Percentiles rank a stretch among this genome's conserved stretches.
Conservation (phyloP, 2,797 vertebrate species). For the Fundulus diaphanus region DNA sequence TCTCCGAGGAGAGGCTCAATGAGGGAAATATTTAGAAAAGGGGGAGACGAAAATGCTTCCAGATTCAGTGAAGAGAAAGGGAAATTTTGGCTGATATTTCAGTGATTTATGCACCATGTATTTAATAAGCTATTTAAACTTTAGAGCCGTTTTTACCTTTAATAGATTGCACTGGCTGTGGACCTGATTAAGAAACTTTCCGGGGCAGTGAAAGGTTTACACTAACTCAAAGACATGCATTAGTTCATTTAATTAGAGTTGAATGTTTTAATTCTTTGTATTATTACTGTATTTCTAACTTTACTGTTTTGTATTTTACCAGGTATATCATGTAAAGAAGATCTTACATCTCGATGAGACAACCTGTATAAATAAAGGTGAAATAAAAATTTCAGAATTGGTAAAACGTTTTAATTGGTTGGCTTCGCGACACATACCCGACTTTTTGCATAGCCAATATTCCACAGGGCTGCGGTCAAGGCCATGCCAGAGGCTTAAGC, state of each 20-base stretch:
- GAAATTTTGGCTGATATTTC: not conserved
- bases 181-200: not conserved
- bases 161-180: not conserved
- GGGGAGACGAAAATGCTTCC: not conserved
- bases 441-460: not conserved
- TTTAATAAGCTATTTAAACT: not conserved
- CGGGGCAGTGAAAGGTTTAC: not conserved
- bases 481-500: not conserved
- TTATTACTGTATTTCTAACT: too few species aligned
- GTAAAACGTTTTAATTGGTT: not conserved
- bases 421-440: not conserved
- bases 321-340: too few species aligned
- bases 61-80: conserved; percentile 9
- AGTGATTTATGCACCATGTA: not conserved
- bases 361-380: too few species aligned
- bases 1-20: conserved; percentile 52
- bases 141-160: not conserved
- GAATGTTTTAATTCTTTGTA: too few species aligned
- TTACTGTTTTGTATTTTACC: too few species aligned
- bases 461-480: not conserved
- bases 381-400: not conserved
- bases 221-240: too few species aligned
- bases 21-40: conserved; percentile 11
- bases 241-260: too few species aligned
- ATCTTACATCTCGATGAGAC: too few species aligned